Base-by-base conservation (phyloP, 2,888 invertebrate genomes). In the Drosophila macrospina region DNA sequence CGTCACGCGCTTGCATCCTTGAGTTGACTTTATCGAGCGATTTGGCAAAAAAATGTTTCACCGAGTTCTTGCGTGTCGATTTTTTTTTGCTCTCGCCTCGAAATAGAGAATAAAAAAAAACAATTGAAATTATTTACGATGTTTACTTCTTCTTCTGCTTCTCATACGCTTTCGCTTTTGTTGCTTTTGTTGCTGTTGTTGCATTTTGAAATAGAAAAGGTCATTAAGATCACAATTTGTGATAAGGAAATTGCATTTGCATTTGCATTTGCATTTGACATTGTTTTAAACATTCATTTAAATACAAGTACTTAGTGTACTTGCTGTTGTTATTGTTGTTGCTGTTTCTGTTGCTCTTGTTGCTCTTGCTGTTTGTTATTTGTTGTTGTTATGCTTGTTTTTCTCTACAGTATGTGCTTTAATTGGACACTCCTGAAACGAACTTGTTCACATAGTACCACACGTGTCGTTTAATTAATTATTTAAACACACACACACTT, bases 61-160 rank as follows among this genome's bases (percentile, higher is more conserved):
- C 90, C 90, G 88, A 83, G 87, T 85, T 90, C 89, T 90, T 91
- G 90, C 90, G 90, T 90, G 90, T 90, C 90, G 90, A 91, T 89
- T 90, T 90, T 89, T 89, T 89, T 86, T 77, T 77, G 62, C 75
- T 88, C 88, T 83, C 83, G 88, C 83, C 83, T 88, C 78, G 11
- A 13, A 26, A 55, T 16, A 34, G n/a, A n/a, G n/a, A n/a, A n/a
- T n/a, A 30, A 48, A 57, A 57, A 59, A 39, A 20, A 10, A 39
- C 39, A 41, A 41, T 52, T 65, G 78, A 66, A 75, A 77, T 74
- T 70, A 69, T 80, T 80, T 78, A 69, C 64, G 70, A 51, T 76
- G 69, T 36, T 44, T 61, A 42, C 61, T 62, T 52, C 44, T 62
- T 52, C 44, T 52, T 45, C 48, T 72, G 32, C 30, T 51, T 50